These are phyloP conservation scores for Paraescarpia echinospica DNA, from an alignment of 1,140 invertebrate species.

Conservation along the genomic window DNA sequence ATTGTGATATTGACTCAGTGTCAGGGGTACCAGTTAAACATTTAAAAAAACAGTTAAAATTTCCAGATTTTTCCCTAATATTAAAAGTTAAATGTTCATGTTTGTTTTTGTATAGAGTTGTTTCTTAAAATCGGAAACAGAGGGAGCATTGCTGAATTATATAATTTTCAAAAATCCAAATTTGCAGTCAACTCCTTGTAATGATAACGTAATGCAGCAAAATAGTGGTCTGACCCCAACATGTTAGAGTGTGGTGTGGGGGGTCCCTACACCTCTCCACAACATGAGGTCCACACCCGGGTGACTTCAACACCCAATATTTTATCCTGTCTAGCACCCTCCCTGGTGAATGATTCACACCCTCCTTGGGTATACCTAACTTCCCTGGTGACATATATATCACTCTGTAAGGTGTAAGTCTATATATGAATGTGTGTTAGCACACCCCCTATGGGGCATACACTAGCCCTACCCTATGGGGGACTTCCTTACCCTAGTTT, in stretches of 20 bases:
- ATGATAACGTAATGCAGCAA: neutral
- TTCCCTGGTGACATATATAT: neutral
- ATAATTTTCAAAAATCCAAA: neutral
- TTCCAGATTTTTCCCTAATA: too few species aligned
- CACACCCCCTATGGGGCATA: neutral
- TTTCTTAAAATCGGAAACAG: too few species aligned
- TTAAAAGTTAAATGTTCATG: too few species aligned
- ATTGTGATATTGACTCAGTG: too few species aligned
- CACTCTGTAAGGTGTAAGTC: neutral
- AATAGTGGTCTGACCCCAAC: neutral
- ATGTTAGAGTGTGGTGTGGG: too few species aligned
- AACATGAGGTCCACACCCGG: neutral
- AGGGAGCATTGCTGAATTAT: neutral
- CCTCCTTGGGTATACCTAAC: neutral
- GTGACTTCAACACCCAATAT: neutral
- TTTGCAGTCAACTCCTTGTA: neutral
- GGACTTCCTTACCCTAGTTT: neutral
- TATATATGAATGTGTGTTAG: too few species aligned
- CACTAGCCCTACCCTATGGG: neutral
- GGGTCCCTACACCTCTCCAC: neutral
- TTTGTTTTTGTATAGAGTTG: too few species aligned
- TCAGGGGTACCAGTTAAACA: too few species aligned
- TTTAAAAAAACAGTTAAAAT: too few species aligned
- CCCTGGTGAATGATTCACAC: neutral
- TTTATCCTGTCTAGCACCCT: neutral